These are phyloP conservation scores for Falcaria lacertinaria DNA, from an alignment of 2,888 invertebrate species.

Conservation along the genomic window DNA sequence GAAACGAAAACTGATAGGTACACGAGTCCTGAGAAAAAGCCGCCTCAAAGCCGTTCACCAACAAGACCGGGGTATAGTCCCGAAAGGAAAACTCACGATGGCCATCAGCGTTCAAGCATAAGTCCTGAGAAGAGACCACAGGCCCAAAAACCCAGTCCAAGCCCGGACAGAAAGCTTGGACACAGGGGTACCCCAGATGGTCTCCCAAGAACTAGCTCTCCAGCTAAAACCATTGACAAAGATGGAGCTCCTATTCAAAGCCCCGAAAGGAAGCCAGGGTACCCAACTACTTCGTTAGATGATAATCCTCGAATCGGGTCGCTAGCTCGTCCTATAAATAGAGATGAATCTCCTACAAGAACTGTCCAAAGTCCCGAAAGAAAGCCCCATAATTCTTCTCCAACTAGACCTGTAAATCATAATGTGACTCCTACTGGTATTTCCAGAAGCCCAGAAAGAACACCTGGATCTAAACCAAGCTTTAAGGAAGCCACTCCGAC, in stretches of 20 bases:
- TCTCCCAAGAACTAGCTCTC: neutral
- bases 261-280: conserved; percentile 24
- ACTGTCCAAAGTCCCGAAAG: conserved; percentile 34
- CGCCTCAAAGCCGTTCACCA: conserved; percentile 43
- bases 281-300: conserved; percentile 13
- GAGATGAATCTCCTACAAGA: conserved; percentile 15
- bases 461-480: conserved; percentile 8
- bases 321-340: neutral
- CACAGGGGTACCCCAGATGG: conserved; percentile 8
- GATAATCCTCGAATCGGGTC: conserved; percentile 15
- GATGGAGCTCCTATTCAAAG: conserved; percentile 4
- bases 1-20: conserved; percentile 44
- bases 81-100: conserved; percentile 41
- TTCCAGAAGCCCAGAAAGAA: conserved; percentile 35
- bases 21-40: conserved; percentile 42
- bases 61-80: conserved; percentile 44
- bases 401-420: conserved; percentile 2
- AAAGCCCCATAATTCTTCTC: conserved; percentile 14
- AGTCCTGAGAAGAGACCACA: conserved; percentile 54
- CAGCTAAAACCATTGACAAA: neutral
- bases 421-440: conserved; percentile 17
- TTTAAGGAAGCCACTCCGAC: conserved; percentile 1
- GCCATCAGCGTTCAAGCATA: conserved; percentile 36
- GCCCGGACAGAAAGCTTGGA: conserved; percentile 32
- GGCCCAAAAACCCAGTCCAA: conserved; percentile 29